Evolutionary conservation across 2,113 vertebrate species (phyloP).

Genomic region (Ciconia maguari): DNA sequence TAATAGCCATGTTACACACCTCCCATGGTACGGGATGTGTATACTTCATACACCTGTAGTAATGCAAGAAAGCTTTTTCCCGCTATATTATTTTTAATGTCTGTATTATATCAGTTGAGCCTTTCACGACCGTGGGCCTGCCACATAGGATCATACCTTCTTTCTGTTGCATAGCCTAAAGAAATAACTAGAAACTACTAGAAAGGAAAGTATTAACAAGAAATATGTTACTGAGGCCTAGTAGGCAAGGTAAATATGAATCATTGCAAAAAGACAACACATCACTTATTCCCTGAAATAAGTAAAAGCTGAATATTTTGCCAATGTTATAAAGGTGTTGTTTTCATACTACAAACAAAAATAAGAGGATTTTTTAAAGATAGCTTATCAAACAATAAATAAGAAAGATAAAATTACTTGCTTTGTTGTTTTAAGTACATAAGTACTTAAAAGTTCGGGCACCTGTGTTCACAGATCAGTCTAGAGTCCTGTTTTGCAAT

Average conservation of each 20-base stretch:
- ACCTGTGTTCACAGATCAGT: constrained; percentile 67
- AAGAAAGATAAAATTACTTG: constrained; percentile 51
- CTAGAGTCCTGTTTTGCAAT: constrained; percentile 48
- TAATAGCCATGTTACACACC: background rate
- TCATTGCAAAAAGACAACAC: background rate
- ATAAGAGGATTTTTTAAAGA: constrained; percentile 41
- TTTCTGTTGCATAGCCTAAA: background rate
- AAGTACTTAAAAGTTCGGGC: background rate
- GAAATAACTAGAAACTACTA: background rate
- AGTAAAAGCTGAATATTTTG: background rate
- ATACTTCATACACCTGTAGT: background rate
- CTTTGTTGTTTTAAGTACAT: constrained; percentile 55
- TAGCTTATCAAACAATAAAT: constrained; percentile 63
- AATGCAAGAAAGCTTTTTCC: background rate
- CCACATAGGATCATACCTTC: background rate
- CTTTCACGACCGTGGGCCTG: background rate
- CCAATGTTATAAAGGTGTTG: constrained; percentile 1
- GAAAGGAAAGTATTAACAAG: background rate
- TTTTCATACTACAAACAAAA: constrained; percentile 26
- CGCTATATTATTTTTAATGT: background rate
- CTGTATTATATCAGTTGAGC: background rate
- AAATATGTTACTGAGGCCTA: background rate
- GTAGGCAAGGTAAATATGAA: background rate
- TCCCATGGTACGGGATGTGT: background rate
- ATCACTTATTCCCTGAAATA: constrained; percentile 11